A percentile compares a stretch with the other conserved stretches of the same genome.
These are phyloP conservation scores for Hylaea fasciaria DNA, from an alignment of 2,888 invertebrate genomes.

Conservation along the genomic window DNA sequence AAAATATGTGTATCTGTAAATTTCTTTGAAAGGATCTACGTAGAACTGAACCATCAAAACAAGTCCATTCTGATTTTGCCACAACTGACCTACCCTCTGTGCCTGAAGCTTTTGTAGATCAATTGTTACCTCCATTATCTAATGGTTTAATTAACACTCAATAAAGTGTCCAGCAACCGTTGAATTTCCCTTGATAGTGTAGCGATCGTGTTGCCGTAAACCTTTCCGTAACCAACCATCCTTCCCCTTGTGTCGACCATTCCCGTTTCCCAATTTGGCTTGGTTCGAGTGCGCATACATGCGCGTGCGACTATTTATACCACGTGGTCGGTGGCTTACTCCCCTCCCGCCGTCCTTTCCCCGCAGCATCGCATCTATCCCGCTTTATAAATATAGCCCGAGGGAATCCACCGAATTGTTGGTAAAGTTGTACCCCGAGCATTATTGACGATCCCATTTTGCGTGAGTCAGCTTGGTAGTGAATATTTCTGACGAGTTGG, in stretches of 20 bases:
- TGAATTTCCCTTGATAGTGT: neutral
- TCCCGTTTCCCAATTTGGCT: constrained; percentile 79
- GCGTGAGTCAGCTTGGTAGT: constrained; percentile 33
- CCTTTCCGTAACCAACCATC: constrained; percentile 38
- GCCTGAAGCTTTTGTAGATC: neutral
- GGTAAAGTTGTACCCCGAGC: constrained; percentile 15
- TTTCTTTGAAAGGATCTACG: too few relatives aligned
- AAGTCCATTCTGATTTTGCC: too few relatives aligned
- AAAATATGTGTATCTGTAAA: too few relatives aligned
- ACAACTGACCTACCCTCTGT: too few relatives aligned
- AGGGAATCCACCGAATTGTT: constrained; percentile 72
- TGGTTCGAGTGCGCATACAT: constrained; percentile 68
- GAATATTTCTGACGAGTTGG: constrained; percentile 16
- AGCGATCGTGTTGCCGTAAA: neutral
- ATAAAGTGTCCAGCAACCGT: neutral
- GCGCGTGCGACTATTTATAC: constrained; percentile 79
- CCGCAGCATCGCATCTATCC: constrained; percentile 51
- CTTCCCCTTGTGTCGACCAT: constrained; percentile 52
- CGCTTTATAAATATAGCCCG: constrained; percentile 73
- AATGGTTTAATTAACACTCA: neutral
- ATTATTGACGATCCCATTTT: constrained; percentile 33
- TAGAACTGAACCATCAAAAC: too few relatives aligned
- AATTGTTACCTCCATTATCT: neutral
- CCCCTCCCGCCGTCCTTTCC: constrained; percentile 35
- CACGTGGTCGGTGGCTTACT: constrained; percentile 62